Evolutionary conservation across 1,140 invertebrate genomes (phyloP), one percentile per base, ranked within the genome.

Genomic region (Carposina sasakii): DNA sequence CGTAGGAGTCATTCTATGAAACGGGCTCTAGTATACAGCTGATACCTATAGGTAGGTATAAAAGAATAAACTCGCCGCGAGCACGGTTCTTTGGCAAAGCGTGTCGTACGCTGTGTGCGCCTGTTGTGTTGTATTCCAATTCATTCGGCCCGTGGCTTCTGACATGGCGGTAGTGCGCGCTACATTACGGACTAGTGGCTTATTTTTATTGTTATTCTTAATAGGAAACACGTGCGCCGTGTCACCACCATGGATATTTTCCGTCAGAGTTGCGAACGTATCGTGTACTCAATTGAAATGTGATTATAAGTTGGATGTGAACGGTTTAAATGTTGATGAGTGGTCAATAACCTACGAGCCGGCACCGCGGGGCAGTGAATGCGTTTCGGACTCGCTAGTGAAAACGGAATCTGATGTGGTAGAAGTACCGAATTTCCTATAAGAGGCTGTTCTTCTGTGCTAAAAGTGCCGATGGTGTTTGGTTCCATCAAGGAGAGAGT

Each of bases 161-260:
- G n/a, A n/a, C n/a, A n/a, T n/a, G n/a, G n/a, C n/a, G n/a, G n/a
- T n/a, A n/a, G n/a, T n/a, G n/a, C n/a, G n/a, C n/a, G n/a, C n/a
- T n/a, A n/a, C n/a, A n/a, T 63, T 65, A 63, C 71, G 74, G 74
- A 77, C 74, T 77, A 77, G 71, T 67, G 70, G 68, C 53, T 56
- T 72, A 63, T 72, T 76, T 59, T 57, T 78, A 51, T 65, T 77
- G 49, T 71, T 78, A 65, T 74, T 76, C 67, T 64, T 70, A 60
- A 65, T 71, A 62, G 66, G 52, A 56, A 65, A 63, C 45, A 57
- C 66, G 31, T 50, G 60, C 42, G 64, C 72, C 44, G 54, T 50
- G 52, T 57, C 60, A 23, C 60, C 62, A 33, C 71, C 71, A 71
- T 71, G 71, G 75, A 74, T 76, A 69, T 70, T 71, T 30, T 53